Evolutionary conservation across 1,140 invertebrate genomes (phyloP).

Genomic region (Pollicipes pollicipes): DNA sequence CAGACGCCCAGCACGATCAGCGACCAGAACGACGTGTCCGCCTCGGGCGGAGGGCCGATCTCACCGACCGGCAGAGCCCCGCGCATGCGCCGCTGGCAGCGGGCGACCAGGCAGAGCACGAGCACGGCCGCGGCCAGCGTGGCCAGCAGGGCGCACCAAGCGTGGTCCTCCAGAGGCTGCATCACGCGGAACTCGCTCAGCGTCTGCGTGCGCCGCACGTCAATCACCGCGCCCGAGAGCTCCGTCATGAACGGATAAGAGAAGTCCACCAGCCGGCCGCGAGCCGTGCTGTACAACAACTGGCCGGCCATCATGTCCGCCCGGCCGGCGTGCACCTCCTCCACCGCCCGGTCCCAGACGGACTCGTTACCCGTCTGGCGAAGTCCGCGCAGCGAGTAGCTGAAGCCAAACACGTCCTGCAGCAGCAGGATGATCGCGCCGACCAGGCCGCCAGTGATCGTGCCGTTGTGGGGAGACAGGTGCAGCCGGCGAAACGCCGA

Average conservation of each 20-base stretch:
- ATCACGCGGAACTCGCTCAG: neutral
- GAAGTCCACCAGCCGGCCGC: neutral
- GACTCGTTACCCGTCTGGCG: neutral
- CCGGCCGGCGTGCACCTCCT: neutral
- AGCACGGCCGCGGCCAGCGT: neutral
- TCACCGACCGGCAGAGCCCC: too few species aligned
- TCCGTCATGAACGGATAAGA: neutral
- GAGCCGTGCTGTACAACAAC: neutral
- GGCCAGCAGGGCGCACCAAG: neutral
- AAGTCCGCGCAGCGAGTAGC: neutral
- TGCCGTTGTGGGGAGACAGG: neutral
- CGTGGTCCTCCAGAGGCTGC: neutral
- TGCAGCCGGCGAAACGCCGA: too few species aligned
- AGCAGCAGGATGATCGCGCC: neutral
- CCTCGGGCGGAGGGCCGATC: neutral
- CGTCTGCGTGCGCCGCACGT: neutral
- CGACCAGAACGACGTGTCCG: neutral
- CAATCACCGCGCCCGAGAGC: neutral
- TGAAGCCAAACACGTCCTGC: neutral
- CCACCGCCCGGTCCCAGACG: neutral
- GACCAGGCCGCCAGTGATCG: neutral
- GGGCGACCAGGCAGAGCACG: neutral
- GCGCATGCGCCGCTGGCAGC: neutral
- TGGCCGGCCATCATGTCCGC: neutral
- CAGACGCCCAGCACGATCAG: neutral